A percentile compares a stretch with the other conserved stretches of the same genome.
Conservation (phyloP, 1,140 invertebrate genomes). For the Drosophila kepulauana region DNA sequence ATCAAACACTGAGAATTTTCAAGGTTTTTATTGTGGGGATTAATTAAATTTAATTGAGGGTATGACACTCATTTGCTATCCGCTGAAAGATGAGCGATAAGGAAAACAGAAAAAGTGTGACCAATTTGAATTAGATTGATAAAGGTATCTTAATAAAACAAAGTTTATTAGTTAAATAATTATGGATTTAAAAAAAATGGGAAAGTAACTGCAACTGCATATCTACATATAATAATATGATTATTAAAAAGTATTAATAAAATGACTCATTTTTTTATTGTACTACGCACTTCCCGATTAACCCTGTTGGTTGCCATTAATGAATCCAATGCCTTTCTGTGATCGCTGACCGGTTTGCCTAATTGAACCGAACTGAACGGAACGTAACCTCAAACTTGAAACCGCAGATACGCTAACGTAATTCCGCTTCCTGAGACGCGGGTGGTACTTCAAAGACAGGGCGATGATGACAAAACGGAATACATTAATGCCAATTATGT, state of each 20-base stretch:
- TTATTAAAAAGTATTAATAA: neutral
- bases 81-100: neutral
- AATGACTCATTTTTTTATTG: slow-evolving; percentile 25
- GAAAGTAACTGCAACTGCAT: neutral
- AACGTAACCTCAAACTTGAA: slow-evolving; percentile 55
- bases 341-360: neutral
- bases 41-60: slow-evolving; percentile 29
- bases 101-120: neutral
- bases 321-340: slow-evolving; percentile 11
- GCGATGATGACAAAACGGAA: slow-evolving; percentile 91
- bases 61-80: slow-evolving; percentile 4
- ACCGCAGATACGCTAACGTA: slow-evolving; percentile 94
- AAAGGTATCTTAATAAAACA: too few species aligned
- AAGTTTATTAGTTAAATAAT: too few species aligned
- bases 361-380: slow-evolving; percentile 4
- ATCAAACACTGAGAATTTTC: too few species aligned
- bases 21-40: slow-evolving; percentile 12
- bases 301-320: slow-evolving; percentile 11
- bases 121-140: neutral
- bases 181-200: too few species aligned
- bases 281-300: slow-evolving; percentile 21
- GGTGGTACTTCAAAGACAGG: slow-evolving; percentile 89
- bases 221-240: too few species aligned
- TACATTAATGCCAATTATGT: slow-evolving; percentile 97
- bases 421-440: slow-evolving; percentile 95